Base-by-base conservation (phyloP, 2,888 invertebrate genomes). In the Cepaea hortensis region DNA sequence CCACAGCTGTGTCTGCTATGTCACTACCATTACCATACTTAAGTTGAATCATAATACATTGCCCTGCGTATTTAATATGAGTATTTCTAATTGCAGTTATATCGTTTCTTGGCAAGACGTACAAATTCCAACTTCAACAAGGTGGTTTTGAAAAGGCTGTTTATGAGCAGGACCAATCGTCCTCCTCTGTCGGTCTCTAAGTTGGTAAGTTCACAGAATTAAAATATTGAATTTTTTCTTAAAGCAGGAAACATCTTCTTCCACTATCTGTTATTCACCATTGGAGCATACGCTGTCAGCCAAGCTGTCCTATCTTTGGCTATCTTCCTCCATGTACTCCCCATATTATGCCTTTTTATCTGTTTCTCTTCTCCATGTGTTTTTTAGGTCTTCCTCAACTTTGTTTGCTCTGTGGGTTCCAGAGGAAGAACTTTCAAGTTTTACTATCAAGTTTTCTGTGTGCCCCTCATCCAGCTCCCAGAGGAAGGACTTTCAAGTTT, bases 61-160 rank as follows among this genome's bases (percentile, higher is more conserved):
- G 55, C 55, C 11, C 11, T 55, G 11, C 11, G 11, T 55, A 11
- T 46, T 46, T 75, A 46, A 46, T 75, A 23, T 61, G 55, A 55
- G 55, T 55, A 55, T 55, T 55, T 55, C 55, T 55, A 55, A 84
- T 92, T 91, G 35, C 91, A 94, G 99, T 96, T 99, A 90, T 99
- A 99, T 96, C 97, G 98, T 93, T 99, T 97, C 95, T 96, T 99
- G 96, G 98, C 99, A 87, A 97, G 99, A 92, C 97, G 99, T 95
- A 99, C 99, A 79, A 97, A 97, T 95, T 96, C 98, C 92, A 99
- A 99, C 96, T 99, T 99, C 96, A 99, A 99, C 95, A 96, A 96
- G 95, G 98, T 99, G 92, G 96, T 99, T 85, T 95, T 99, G 94
- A 97, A 97, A 94, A 96, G 99, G 93, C 96, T 99, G 93, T 99